Conservation (phyloP, 2,888 invertebrate species). For the Drosophila anceps region DNA sequence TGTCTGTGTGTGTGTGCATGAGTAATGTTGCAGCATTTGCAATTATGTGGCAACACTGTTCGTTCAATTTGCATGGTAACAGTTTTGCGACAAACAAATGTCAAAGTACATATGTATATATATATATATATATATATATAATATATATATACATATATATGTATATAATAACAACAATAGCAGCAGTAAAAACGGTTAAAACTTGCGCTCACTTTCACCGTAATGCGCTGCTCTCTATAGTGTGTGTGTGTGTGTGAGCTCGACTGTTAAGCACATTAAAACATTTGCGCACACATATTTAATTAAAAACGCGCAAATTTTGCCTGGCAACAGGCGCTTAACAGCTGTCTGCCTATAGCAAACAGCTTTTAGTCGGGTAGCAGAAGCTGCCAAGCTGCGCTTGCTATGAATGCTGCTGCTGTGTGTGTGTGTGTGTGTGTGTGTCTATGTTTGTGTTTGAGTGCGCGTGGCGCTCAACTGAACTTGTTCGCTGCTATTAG, state of each 20-base stretch:
- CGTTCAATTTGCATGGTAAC: constrained; percentile 66
- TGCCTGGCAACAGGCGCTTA: constrained; percentile 64
- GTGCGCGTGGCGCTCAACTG: constrained; percentile 59
- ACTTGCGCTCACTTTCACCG: constrained; percentile 66
- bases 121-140: constrained; percentile 27
- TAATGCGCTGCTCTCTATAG: constrained; percentile 30
- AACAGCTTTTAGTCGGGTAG: constrained; percentile 45
- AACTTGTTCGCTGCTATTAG: constrained; percentile 50
- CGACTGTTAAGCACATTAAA: constrained; percentile 55
- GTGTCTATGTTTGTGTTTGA: constrained; percentile 22
- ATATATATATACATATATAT: constrained; percentile 1
- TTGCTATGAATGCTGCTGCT: constrained; percentile 23
- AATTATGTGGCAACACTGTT: constrained; percentile 51
- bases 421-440: neutral
- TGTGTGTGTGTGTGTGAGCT: constrained; percentile 20
- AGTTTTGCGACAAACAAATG: constrained; percentile 48
- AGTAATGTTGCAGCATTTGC: constrained; percentile 34
- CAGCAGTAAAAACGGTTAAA: constrained; percentile 36
- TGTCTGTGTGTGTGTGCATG: constrained; percentile 12
- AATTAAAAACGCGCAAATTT: constrained; percentile 47
- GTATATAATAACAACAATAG: constrained; percentile 43
- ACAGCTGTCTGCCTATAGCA: constrained; percentile 62
- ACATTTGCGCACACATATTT: constrained; percentile 49
- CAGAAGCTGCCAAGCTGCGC: constrained; percentile 21
- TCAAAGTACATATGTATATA: constrained; percentile 39